These are phyloP conservation scores for Aleiodes leptofemur DNA, from an alignment of 2,888 invertebrate species.

Conservation along the genomic window DNA sequence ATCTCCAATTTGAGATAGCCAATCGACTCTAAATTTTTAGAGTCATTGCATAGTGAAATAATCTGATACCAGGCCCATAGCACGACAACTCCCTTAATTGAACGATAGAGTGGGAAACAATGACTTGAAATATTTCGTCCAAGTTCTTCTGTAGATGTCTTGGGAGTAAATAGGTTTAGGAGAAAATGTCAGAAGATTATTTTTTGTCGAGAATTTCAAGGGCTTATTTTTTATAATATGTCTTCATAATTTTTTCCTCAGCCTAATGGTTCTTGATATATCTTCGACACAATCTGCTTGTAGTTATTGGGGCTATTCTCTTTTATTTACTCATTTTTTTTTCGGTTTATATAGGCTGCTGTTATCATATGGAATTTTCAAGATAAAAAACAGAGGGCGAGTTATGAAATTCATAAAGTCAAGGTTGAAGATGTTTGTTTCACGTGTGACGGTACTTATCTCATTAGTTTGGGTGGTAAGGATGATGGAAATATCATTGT, in stretches of 20 bases:
- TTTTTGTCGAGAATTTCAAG: too few relatives aligned
- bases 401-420: conserved; percentile 91
- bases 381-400: conserved; percentile 79
- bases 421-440: conserved; percentile 91
- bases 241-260: too few relatives aligned
- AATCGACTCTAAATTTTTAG: too few relatives aligned
- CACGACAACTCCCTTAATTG: not conserved
- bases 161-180: too few relatives aligned
- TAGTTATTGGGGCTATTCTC: not conserved
- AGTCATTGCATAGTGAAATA: not conserved
- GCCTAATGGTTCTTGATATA: too few relatives aligned
- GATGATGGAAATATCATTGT: conserved; percentile 93
- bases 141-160: too few relatives aligned
- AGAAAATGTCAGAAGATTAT: too few relatives aligned
- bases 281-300: too few relatives aligned
- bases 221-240: too few relatives aligned
- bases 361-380: conserved; percentile 93
- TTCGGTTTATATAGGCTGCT: conserved; percentile 77
- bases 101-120: too few relatives aligned
- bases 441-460: conserved; percentile 86
- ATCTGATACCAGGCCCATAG: not conserved
- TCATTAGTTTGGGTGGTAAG: conserved; percentile 91
- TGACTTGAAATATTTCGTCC: too few relatives aligned
- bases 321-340: conserved; percentile 50
- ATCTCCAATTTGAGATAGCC: too few relatives aligned